Evolutionary conservation across 1,140 invertebrate species (phyloP), one percentile per base, ranked within the genome.

Genomic region (Drosophila paulistorum): DNA sequence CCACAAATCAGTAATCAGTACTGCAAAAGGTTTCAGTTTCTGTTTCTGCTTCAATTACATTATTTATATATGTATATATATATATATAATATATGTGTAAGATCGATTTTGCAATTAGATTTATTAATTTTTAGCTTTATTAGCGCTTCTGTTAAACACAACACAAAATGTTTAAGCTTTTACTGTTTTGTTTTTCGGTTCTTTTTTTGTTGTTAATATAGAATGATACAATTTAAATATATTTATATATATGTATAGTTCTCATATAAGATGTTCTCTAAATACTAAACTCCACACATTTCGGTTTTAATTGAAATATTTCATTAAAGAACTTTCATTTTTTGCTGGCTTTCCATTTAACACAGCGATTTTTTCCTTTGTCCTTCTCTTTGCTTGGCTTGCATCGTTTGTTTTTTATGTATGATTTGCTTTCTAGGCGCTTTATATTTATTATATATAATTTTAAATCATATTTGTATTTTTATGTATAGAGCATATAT

Each of bases 1-100:
- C 74, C 68, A 77, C 66, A 75, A 35, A 20, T 76, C 74, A 65
- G 64, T 74, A 65, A 68, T 87, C 83, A 86, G 83, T 87, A 87
- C 83, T 79, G 83, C 65, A 77, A 75, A 81, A 79, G 54, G 70
- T 74, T 74, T 74, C 74, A 54, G 54, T 84, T 69, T 55, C 39
- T 62, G 33, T 33, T 51, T 55, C 39, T 62, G 33, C 20, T 51
- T 71, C 42, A 61, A 70, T 60, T 64, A 39, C 30, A 30, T 37
- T n/a, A 42, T 74, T 59, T 33, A 42, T 13, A 61, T 61, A 23
- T 23, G 6, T 30, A 60, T 23, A 1, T 23, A 23, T 23, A 23
- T 23, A 23, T 23, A 23, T 26, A 14, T n/a, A 39, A 60, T 33
- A 33, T 76, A 33, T 64, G 11, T 57, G 17, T 57, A 30, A 57